A percentile compares a stretch with the other conserved stretches of the same genome.
Evolutionary conservation across 37 sponge, comb jelly and placozoan genomes (phyloP).

Genomic region (Dysidea cf. avara): DNA sequence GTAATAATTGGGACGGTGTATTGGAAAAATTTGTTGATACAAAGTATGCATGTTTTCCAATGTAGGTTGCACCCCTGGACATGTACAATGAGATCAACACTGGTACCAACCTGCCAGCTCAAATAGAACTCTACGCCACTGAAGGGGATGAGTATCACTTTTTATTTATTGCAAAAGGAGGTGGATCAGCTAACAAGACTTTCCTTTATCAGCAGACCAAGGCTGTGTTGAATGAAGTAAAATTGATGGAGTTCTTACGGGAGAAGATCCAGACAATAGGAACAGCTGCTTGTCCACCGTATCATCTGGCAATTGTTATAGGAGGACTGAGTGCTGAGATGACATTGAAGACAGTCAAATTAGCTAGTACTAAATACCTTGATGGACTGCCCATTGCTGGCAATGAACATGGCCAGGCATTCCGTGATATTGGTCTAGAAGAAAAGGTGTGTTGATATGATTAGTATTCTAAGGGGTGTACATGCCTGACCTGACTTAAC

Average conservation of each 20-base stretch:
- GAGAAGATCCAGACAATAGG: slow-evolving; percentile 43
- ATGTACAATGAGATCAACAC: slow-evolving; percentile 59
- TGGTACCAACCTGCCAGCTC: slow-evolving; percentile 55
- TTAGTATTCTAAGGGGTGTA: neutral
- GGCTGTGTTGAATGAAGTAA: slow-evolving; percentile 43
- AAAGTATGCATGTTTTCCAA: no score
- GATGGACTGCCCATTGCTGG: slow-evolving; percentile 31
- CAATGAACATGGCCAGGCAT: slow-evolving; percentile 44
- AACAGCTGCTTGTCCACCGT: slow-evolving; percentile 59
- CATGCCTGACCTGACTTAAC: neutral
- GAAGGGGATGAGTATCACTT: slow-evolving; percentile 36
- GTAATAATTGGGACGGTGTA: no score
- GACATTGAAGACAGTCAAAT: slow-evolving; percentile 53
- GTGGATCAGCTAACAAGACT: slow-evolving; percentile 59
- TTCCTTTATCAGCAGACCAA: slow-evolving; percentile 62
- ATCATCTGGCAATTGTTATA: slow-evolving; percentile 50
- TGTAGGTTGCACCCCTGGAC: slow-evolving; percentile 49
- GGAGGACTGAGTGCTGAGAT: slow-evolving; percentile 51
- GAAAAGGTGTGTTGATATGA: slow-evolving; percentile 5
- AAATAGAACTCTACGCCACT: slow-evolving; percentile 42
- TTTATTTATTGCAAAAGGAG: slow-evolving; percentile 60
- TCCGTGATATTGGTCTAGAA: slow-evolving; percentile 45
- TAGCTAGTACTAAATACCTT: slow-evolving; percentile 45
- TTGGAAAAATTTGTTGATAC: no score
- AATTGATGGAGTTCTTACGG: slow-evolving; percentile 20